These are phyloP conservation scores for Amphipyra berbera DNA, from an alignment of 2,888 invertebrate genomes.

Conservation along the genomic window DNA sequence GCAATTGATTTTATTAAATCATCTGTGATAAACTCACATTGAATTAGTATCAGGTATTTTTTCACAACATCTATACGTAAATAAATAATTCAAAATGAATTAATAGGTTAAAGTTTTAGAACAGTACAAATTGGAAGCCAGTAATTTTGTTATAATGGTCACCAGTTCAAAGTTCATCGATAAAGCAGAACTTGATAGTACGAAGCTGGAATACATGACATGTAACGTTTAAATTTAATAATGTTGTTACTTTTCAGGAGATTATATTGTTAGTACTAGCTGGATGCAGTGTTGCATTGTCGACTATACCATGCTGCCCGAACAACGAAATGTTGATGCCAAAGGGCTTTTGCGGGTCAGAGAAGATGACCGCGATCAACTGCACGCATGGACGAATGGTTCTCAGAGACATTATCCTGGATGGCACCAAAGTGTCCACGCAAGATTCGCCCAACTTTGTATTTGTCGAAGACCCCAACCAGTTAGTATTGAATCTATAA, in stretches of 20 bases:
- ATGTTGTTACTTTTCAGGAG: slow-evolving; percentile 67
- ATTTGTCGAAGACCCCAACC: slow-evolving; percentile 77
- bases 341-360: slow-evolving; percentile 66
- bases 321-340: slow-evolving; percentile 66
- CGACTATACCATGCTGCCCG: slow-evolving; percentile 74
- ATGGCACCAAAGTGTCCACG: slow-evolving; percentile 78
- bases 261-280: slow-evolving; percentile 69
- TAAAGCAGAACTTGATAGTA: slow-evolving; percentile 32
- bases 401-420: slow-evolving; percentile 74
- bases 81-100: no score
- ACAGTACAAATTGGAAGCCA: background rate
- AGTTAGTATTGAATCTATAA: slow-evolving; percentile 60
- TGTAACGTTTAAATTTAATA: background rate
- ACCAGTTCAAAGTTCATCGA: slow-evolving; percentile 39
- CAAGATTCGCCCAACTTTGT: slow-evolving; percentile 75
- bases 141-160: slow-evolving; percentile 19
- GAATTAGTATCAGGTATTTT: background rate
- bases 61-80: background rate
- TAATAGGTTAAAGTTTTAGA: background rate
- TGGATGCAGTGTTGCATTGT: slow-evolving; percentile 61
- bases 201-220: background rate
- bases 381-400: slow-evolving; percentile 78
- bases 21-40: background rate
- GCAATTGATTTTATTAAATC: slow-evolving; percentile 2
- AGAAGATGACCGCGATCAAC: slow-evolving; percentile 63